Conservation (phyloP, 1,140 invertebrate genomes). For the Hyles euphorbiae region DNA sequence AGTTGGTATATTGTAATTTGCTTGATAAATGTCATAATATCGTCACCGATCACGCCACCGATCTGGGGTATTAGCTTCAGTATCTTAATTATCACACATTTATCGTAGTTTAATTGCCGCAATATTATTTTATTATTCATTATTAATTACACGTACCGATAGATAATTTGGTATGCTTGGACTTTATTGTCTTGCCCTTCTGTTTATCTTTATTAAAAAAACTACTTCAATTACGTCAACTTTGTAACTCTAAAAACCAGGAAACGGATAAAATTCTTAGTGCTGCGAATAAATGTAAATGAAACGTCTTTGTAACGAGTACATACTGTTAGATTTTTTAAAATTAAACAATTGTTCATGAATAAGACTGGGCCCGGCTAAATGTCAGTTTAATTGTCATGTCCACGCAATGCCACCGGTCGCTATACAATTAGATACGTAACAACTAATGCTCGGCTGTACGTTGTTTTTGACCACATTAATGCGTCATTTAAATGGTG, state of each 20-base stretch:
- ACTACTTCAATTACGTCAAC: background rate
- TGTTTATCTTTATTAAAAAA: too few species aligned
- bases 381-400: slow-evolving; percentile 6
- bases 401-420: slow-evolving; percentile 15
- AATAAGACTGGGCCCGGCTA: too few species aligned
- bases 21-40: too few species aligned
- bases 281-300: slow-evolving; percentile 13
- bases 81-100: slow-evolving; percentile 7
- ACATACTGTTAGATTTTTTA: too few species aligned
- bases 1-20: too few species aligned
- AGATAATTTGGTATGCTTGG: background rate
- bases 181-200: too few species aligned
- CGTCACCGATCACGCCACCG: background rate
- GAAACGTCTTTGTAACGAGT: background rate
- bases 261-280: too few species aligned
- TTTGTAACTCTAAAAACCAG: background rate
- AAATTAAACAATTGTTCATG: too few species aligned
- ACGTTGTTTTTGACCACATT: slow-evolving; percentile 60
- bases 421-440: slow-evolving; percentile 21
- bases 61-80: slow-evolving; percentile 3
- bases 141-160: slow-evolving; percentile 6
- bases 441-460: slow-evolving; percentile 33
- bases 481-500: slow-evolving; percentile 62
- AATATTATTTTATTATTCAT: slow-evolving; percentile 7
- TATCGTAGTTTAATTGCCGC: slow-evolving; percentile 5